Percentiles rank a stretch among this genome's conserved stretches.
phyloP scores from a whole-genome alignment of 2,888 invertebrate species.

The Sarcophaga carnaria region DNA sequence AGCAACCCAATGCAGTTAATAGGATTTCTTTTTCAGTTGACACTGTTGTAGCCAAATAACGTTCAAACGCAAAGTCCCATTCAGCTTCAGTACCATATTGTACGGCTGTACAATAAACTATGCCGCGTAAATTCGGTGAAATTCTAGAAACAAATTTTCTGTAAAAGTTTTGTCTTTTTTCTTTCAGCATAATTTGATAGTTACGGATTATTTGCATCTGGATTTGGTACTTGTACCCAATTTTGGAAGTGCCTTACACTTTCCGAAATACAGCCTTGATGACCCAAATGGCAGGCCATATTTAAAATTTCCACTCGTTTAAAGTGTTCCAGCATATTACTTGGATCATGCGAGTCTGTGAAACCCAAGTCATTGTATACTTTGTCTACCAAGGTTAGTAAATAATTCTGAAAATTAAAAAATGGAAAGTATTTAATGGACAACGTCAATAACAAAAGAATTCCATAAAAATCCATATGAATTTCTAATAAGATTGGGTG shows the following conservation, averaged over 20 bases:
- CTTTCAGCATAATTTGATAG: slow-evolving; percentile 71
- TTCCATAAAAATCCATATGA: too few relatives aligned
- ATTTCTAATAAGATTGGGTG: too few relatives aligned
- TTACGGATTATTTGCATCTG: slow-evolving; percentile 89
- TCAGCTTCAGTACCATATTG: slow-evolving; percentile 91
- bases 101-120: slow-evolving; percentile 94
- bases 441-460: too few relatives aligned
- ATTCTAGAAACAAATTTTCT: slow-evolving; percentile 83
- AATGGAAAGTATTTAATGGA: too few relatives aligned
- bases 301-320: slow-evolving; percentile 88
- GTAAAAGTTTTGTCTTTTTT: background rate
- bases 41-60: slow-evolving; percentile 88
- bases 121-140: slow-evolving; percentile 90
- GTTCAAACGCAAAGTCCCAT: slow-evolving; percentile 94
- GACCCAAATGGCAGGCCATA: slow-evolving; percentile 90
- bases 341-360: slow-evolving; percentile 82
- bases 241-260: slow-evolving; percentile 88
- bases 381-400: slow-evolving; percentile 85
- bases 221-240: slow-evolving; percentile 88
- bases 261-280: slow-evolving; percentile 88
- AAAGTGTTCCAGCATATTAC: slow-evolving; percentile 86
- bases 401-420: slow-evolving; percentile 84
- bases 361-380: slow-evolving; percentile 89
- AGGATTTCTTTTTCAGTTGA: slow-evolving; percentile 92
- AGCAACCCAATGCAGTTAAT: slow-evolving; percentile 90